Base-by-base conservation (phyloP, 2,888 invertebrate genomes). In the Pycnomerus fuliginosus region DNA sequence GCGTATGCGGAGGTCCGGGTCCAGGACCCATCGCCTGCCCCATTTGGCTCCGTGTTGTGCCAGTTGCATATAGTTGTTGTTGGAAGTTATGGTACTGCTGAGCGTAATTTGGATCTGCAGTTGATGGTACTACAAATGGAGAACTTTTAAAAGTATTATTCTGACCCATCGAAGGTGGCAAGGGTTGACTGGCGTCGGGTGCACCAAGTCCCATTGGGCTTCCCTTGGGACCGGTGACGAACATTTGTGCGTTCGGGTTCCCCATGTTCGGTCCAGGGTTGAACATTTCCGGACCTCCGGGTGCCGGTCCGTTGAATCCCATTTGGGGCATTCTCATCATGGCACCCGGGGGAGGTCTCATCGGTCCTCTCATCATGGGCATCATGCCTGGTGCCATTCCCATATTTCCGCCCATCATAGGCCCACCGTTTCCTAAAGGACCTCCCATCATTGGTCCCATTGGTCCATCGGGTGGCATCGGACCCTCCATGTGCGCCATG, bases 61-160 rank as follows among this genome's bases (percentile, higher is more conserved):
- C 83, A 32, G 93, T 94, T 49, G 94, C 93, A 73, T 94, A 94
- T 57, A 94, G 75, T 73, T 93, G 93, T 71, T 94, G 94, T 69
- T 94, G 94, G 78, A 94, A 94, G 75, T 93, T 90, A 74, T 93
- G 93, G 76, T 89, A 94, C 78, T 93, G 93, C 72, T 91, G 91
- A 65, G 92, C 93, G 76, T 94, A 94, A 70, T 90, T 90, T 8
- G 93, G 89, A 74, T 94, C 93, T 30, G 87, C 85, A 44, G 91
- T 88, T 16, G 85, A 87, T 4, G 90, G 90, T 16, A 89, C 89
- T 42, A 89, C 85, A 69, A 90, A 92, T 56, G 88, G 87, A 2
- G 83, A 80, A 55, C 83, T 85, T 68, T 87, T 87, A 73, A 87
- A 88, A 52, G 79, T 82, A 58, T 74, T 76, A 48, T 79, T 80